These are phyloP conservation scores for Eupleurogrammus muticus DNA, from an alignment of 2,797 vertebrate species.

Conservation along the genomic window DNA sequence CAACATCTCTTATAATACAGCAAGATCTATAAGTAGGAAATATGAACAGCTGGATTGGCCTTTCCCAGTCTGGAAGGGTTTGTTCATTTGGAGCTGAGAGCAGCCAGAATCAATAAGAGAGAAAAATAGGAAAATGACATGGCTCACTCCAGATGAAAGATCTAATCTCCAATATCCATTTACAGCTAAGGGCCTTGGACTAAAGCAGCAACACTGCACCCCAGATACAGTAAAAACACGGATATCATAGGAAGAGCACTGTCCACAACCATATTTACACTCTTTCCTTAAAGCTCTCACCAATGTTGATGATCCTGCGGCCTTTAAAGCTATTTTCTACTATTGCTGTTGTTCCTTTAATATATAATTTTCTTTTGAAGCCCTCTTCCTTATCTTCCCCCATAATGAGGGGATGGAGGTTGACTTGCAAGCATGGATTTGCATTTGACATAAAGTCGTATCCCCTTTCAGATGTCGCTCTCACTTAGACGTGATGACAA, in stretches of 20 bases:
- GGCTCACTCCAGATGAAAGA: conserved; percentile 87
- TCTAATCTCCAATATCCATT: conserved; percentile 89
- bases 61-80: conserved; percentile 76
- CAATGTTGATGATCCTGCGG: conserved; percentile 20
- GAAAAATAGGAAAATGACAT: conserved; percentile 89
- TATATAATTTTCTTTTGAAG: conserved; percentile 22
- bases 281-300: conserved; percentile 16
- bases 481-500: conserved; percentile 70
- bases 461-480: conserved; percentile 61
- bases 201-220: conserved; percentile 66
- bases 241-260: conserved; percentile 51
- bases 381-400: conserved; percentile 42
- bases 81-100: conserved; percentile 84
- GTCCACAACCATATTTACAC: conserved; percentile 46
- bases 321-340: conserved; percentile 24
- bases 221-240: conserved; percentile 63
- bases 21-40: conserved; percentile 67
- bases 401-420: conserved; percentile 48
- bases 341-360: conserved; percentile 48
- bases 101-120: conserved; percentile 86
- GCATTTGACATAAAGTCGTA: conserved; percentile 66
- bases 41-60: conserved; percentile 71
- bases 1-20: conserved; percentile 54
- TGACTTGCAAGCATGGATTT: conserved; percentile 63
- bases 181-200: conserved; percentile 80